Base-by-base conservation (phyloP, 2,888 invertebrate species). In the Andricus curvator region DNA sequence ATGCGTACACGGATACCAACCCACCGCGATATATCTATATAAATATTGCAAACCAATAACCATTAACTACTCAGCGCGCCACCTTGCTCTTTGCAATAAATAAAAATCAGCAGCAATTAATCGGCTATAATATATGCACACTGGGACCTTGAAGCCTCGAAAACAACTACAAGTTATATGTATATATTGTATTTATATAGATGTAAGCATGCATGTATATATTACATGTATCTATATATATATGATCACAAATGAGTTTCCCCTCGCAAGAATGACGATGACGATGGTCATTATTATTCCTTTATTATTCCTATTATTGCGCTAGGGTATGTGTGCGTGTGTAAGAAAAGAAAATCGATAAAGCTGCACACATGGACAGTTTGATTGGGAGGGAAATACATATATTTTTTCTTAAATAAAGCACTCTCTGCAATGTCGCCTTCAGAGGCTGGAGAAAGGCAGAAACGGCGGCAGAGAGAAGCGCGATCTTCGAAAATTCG, bases 61-160 rank as follows among this genome's bases (percentile, higher is more conserved):
- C 90, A 90, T 91, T 89, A 90, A 91, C 88, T 84, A 86, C 86
- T 86, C 88, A 83, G 84, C 86, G 87, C 87, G 86, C 88, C 87
- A 87, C 88, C 88, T 90, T 89, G 88, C 87, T 88, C 88, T 88
- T 89, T 88, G 88, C 87, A 88, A 89, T 89, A 90, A 90, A 90
- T 90, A 90, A 91, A 91, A 91, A 90, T 89, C 86, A 85, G 78
- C 83, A 82, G 86, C 88, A 89, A 90, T 90, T 91, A 91, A 91
- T 90, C 90, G 88, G 86, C 81, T 79, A 83, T 83, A 84, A 87
- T 83, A 85, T 87, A 85, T 85, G 82, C 68, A 37, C 66, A 20
- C 62, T 29, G 83, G 79, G 87, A 85, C 89, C 90, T 90, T 90
- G 89, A 83, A 77, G 78, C 20, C 76, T 77, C 82, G 79, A 82